A percentile compares a stretch with the other conserved stretches of the same genome.
Conservation (phyloP, 2,888 invertebrate genomes). For the Athalia rosae region DNA sequence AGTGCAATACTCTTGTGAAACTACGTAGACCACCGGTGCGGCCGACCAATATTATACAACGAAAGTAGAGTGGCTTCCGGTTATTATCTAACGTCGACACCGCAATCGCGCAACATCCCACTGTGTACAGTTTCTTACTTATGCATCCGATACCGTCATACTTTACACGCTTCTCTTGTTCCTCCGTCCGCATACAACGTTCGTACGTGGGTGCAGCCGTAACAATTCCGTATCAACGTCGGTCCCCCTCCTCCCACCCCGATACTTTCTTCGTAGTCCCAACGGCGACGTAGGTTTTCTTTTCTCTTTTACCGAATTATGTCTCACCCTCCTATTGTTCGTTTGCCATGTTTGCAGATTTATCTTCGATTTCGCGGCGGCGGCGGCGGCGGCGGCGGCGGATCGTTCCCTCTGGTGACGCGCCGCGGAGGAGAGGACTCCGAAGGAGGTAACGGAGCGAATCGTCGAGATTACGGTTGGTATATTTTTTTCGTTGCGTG, state of each 20-base stretch:
- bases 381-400: too few species aligned
- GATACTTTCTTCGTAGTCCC: too few species aligned
- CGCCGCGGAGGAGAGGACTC: constrained; percentile 6
- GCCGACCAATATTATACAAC: constrained; percentile 64
- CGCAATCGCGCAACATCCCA: constrained; percentile 40
- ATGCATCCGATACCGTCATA: not conserved
- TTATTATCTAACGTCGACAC: constrained; percentile 62
- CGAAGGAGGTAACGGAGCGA: constrained; percentile 28
- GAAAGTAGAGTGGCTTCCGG: constrained; percentile 61
- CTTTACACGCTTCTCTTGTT: too few species aligned
- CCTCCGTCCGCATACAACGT: too few species aligned
- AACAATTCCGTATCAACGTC: too few species aligned
- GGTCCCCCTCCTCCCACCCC: too few species aligned
- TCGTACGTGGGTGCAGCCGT: too few species aligned
- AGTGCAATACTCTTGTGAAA: constrained; percentile 58
- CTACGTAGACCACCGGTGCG: constrained; percentile 24
- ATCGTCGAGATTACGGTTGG: not conserved
- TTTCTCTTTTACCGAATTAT: too few species aligned
- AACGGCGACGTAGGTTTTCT: too few species aligned
- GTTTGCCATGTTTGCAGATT: too few species aligned
- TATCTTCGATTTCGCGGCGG: too few species aligned
- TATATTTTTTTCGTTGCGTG: not conserved
- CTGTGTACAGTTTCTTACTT: constrained; percentile 52
- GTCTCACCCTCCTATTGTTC: too few species aligned
- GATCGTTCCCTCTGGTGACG: constrained; percentile 8